Evolutionary conservation across 1,140 invertebrate species (phyloP).

Genomic region (Brachionus manjavacas): DNA sequence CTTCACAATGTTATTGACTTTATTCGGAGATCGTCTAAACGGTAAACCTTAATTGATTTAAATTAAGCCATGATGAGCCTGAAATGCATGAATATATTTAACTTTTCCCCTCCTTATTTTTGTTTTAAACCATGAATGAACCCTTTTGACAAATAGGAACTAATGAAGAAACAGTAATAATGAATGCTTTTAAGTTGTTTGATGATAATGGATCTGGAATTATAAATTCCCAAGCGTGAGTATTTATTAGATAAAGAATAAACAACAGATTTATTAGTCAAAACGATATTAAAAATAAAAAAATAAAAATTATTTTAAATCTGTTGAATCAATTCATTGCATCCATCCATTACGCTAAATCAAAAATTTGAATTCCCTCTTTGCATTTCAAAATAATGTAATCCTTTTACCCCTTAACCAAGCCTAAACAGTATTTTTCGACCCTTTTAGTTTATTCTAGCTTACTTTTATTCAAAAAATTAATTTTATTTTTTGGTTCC

Average conservation of each 20-base stretch:
- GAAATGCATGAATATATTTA: conserved; percentile 1
- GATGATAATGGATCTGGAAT: conserved; percentile 79
- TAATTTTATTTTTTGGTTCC: not conserved
- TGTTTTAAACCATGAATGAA: not conserved
- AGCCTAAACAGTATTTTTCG: not conserved
- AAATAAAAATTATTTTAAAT: not conserved
- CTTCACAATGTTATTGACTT: conserved; percentile 84
- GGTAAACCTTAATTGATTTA: conserved; percentile 29
- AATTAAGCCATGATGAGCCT: not conserved
- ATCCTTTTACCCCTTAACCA: not conserved
- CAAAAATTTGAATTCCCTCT: not conserved
- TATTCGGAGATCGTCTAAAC: conserved; percentile 69
- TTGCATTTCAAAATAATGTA: too few species aligned
- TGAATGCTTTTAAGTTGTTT: conserved; percentile 92
- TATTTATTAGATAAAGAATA: not conserved
- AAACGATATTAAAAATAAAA: not conserved
- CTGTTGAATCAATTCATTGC: not conserved
- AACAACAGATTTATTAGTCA: not conserved
- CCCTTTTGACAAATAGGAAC: conserved; percentile 64
- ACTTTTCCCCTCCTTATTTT: not conserved
- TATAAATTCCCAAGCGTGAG: not conserved
- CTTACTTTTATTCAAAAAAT: too few species aligned
- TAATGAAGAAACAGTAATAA: conserved; percentile 89
- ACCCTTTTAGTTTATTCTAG: not conserved
- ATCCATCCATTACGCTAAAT: not conserved